phyloP scores from a whole-genome alignment of 2,113 vertebrate species.

The Psammodynastes pulverulentus region DNA sequence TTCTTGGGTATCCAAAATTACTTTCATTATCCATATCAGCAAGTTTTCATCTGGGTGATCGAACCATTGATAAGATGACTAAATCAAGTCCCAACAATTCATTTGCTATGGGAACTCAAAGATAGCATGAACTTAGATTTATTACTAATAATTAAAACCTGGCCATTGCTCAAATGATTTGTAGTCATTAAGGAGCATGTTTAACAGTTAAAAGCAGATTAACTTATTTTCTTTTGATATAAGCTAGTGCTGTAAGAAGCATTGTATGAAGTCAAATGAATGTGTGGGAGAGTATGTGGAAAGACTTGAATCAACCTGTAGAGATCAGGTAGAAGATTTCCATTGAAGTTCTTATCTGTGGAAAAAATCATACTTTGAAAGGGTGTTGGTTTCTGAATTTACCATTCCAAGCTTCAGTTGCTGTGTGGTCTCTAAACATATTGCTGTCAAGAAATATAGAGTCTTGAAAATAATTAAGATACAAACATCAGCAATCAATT shows the following conservation, averaged over 20 bases:
- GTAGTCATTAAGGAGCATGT: constrained; percentile 60
- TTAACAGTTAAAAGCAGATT: constrained; percentile 70
- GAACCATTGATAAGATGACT: not conserved
- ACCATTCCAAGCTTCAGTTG: not conserved
- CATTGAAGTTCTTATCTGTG: constrained; percentile 19
- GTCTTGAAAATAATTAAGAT: not conserved
- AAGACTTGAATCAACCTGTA: constrained; percentile 43
- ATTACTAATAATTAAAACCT: constrained; percentile 33
- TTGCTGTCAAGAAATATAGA: not conserved
- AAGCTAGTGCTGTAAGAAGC: constrained; percentile 31
- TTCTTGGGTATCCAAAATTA: not conserved
- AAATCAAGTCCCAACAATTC: not conserved
- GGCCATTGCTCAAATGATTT: constrained; percentile 63
- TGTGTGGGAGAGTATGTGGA: constrained; percentile 25
- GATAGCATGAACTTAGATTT: constrained; percentile 16
- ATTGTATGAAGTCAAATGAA: constrained; percentile 47
- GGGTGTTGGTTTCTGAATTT: constrained; percentile 12
- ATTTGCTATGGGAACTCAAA: constrained; percentile 19
- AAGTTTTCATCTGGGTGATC: not conserved
- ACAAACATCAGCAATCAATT: not conserved
- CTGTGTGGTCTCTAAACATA: not conserved
- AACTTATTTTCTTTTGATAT: constrained; percentile 60
- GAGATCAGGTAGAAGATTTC: constrained; percentile 33
- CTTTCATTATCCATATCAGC: not conserved
- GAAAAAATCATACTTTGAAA: constrained; percentile 27